These are phyloP conservation scores for Nematolebias whitei DNA, from an alignment of 2,113 vertebrate species.

Conservation along the genomic window DNA sequence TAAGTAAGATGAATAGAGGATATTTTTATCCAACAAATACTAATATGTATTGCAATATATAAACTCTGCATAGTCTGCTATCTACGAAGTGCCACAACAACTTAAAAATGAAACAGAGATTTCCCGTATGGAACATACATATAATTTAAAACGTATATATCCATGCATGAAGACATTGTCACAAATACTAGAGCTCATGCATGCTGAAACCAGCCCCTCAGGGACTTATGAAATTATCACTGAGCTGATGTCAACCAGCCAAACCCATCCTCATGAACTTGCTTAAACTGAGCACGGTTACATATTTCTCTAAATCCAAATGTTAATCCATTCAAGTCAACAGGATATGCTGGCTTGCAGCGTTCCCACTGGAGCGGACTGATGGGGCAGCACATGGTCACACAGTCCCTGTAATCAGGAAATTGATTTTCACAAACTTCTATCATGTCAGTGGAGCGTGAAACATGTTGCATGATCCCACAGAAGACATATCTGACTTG, in stretches of 20 bases:
- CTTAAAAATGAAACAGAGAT: background rate
- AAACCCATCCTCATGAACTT: background rate
- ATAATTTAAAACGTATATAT: background rate
- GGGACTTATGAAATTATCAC: conserved; percentile 22
- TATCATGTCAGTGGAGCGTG: conserved; percentile 28
- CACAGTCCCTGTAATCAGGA: conserved; percentile 21
- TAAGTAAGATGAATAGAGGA: too few relatives aligned
- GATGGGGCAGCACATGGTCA: conserved; percentile 8
- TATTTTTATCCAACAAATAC: too few relatives aligned
- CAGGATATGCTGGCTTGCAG: conserved; percentile 21
- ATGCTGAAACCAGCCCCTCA: background rate
- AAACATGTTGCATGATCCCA: conserved; percentile 6
- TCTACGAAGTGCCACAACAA: background rate
- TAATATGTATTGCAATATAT: conserved; percentile 44
- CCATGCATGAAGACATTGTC: background rate
- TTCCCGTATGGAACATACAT: background rate
- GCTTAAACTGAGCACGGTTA: background rate
- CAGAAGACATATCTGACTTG: conserved; percentile 6
- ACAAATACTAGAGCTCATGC: background rate
- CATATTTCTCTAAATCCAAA: background rate
- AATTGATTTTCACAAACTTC: conserved; percentile 38
- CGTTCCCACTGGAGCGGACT: background rate
- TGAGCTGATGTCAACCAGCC: conserved; percentile 11
- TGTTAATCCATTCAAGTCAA: conserved; percentile 27
- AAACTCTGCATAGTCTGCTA: conserved; percentile 6